Percentiles rank a stretch among this genome's conserved stretches.
Conservation (phyloP, 2,797 vertebrate species). For the Petrocephalus sullivani region DNA sequence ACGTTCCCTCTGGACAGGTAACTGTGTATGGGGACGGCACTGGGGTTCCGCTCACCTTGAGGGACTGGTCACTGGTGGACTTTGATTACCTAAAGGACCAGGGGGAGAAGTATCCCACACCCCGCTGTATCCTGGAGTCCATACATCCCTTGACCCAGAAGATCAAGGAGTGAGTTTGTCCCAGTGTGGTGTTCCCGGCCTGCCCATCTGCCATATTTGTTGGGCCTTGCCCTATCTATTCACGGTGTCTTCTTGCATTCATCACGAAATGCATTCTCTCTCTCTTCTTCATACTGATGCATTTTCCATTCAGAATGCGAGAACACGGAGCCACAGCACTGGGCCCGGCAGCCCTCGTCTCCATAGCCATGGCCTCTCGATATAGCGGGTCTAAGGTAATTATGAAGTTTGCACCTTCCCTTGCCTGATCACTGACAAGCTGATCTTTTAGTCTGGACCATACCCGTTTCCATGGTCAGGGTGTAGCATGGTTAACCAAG, state of each 20-base stretch:
- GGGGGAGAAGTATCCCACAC: slow-evolving; percentile 47
- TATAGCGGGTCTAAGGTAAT: slow-evolving; percentile 66
- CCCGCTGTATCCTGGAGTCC: slow-evolving; percentile 64
- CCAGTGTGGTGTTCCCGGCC: not conserved
- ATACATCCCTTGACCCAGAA: slow-evolving; percentile 41
- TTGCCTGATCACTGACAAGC: not conserved
- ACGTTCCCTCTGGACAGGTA: slow-evolving; percentile 46
- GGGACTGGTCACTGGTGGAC: slow-evolving; percentile 63
- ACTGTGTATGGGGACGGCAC: slow-evolving; percentile 68
- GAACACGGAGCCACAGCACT: slow-evolving; percentile 66
- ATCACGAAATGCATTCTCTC: not conserved
- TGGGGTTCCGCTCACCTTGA: slow-evolving; percentile 49
- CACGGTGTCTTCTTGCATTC: not conserved
- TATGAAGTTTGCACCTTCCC: not conserved
- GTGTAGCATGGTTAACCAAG: not conserved
- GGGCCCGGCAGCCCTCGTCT: slow-evolving; percentile 62
- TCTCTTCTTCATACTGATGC: not conserved
- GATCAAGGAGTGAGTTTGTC: slow-evolving; percentile 58
- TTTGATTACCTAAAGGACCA: slow-evolving; percentile 60
- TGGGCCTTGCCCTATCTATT: not conserved
- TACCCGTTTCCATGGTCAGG: not conserved
- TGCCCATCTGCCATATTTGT: not conserved
- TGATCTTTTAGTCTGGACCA: not conserved
- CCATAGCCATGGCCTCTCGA: slow-evolving; percentile 66
- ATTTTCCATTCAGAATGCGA: slow-evolving; percentile 46